Conservation (phyloP, 2,113 vertebrate genomes). For the Oceanodroma tethys region DNA sequence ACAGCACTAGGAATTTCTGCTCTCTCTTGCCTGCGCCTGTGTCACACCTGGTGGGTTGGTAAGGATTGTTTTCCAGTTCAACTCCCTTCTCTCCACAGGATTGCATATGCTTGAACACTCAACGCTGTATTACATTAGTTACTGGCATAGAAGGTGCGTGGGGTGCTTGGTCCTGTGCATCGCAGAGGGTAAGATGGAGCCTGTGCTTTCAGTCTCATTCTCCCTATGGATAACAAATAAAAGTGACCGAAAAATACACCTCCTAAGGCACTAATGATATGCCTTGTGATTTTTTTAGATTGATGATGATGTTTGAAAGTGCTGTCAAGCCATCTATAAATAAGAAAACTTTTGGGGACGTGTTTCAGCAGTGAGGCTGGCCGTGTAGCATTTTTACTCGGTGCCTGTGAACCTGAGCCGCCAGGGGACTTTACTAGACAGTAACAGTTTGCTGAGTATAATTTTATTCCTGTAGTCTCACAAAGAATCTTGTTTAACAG, state of each 20-base stretch:
- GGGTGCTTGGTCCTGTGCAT: background rate
- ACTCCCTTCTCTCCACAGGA: background rate
- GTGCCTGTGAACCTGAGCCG: background rate
- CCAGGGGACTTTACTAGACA: background rate
- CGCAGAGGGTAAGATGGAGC: fast-evolving
- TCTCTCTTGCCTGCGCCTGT: background rate
- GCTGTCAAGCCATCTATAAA: background rate
- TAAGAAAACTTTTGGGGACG: background rate
- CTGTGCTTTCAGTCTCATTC: background rate
- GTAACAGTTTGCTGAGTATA: background rate
- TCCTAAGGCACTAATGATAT: background rate
- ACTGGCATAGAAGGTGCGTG: background rate
- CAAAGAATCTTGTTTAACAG: background rate
- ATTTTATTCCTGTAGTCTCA: background rate
- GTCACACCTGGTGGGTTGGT: background rate
- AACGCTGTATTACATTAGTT: background rate
- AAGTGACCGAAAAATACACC: background rate
- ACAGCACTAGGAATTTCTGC: background rate
- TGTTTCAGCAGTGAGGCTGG: background rate
- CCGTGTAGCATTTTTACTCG: fast-evolving
- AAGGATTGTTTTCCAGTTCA: background rate
- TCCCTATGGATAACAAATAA: background rate
- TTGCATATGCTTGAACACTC: background rate
- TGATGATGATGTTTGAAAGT: background rate
- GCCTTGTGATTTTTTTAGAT: background rate